These are phyloP conservation scores for Caradrina clavipalpis DNA, from an alignment of 2,888 invertebrate species.

Conservation along the genomic window DNA sequence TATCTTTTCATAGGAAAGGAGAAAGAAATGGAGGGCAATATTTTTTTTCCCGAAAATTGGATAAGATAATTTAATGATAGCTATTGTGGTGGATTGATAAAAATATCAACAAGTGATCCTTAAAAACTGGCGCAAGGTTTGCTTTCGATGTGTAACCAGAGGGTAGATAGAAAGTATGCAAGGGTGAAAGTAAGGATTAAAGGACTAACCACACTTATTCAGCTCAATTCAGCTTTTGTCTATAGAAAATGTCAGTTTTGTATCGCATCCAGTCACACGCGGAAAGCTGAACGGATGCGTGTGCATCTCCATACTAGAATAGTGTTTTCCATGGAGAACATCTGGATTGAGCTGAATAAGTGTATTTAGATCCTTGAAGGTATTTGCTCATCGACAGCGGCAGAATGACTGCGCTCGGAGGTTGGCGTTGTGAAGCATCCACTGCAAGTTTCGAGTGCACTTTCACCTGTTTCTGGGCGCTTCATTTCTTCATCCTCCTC, in stretches of 20 bases:
- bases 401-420: background rate
- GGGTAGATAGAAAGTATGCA: too few species aligned
- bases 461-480: conserved; percentile 21
- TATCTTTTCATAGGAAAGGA: conserved; percentile 19
- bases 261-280: too few species aligned
- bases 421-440: conserved; percentile 11
- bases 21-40: conserved; percentile 20
- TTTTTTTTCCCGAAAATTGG: conserved; percentile 20
- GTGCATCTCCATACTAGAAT: too few species aligned
- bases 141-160: background rate
- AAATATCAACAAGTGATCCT: background rate
- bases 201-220: too few species aligned
- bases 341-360: too few species aligned
- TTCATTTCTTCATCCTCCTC: conserved; percentile 27
- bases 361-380: too few species aligned
- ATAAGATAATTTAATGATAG: conserved; percentile 6
- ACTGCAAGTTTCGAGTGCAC: conserved; percentile 15
- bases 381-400: background rate
- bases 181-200: background rate
- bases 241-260: too few species aligned
- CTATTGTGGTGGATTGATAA: conserved; percentile 8
- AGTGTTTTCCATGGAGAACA: too few species aligned
- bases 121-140: conserved; percentile 2
- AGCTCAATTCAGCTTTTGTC: too few species aligned
- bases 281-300: too few species aligned